Base-by-base conservation (phyloP, 2,888 invertebrate genomes). In the Cyrtodaria siliqua region DNA sequence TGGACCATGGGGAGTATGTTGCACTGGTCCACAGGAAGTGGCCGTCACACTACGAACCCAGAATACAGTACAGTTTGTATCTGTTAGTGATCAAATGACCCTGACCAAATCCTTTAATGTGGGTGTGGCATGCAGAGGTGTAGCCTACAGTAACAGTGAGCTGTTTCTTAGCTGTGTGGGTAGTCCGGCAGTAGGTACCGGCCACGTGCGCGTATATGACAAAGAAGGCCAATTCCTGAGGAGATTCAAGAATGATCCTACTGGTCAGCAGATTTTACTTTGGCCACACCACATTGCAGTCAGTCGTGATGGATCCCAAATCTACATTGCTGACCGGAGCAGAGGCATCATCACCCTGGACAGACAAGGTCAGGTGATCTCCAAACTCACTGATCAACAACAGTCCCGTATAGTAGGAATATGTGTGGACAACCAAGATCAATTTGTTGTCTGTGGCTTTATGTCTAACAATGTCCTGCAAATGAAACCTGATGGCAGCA, bases 391-490 rank as follows among this genome's bases (percentile, higher is more conserved):
- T 12, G n/a, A 53, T 27, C 8, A 6, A 4, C 1, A 26, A 1
- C 27, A 26, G 24, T 8, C 23, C 3, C 16, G 1, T 16, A 23
- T 26, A 26, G 27, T 26, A 53, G 53, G 53, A 53, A 53, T 53
- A 12, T 53, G 53, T 53, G 26, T n/a, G 27, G 27, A 23, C 26
- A 26, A 23, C 27, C 4, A 26, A 26, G 53, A 27, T 2, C 53
- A 26, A 14, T 4, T 53, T n/a, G n/a, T 56, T 38, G 56, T 33
- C n/a, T 56, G 56, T 56, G 38, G 38, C 2, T 16, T 3, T 1
- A 56, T 16, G n/a, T 33, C 18, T 38, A 56, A 56, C 56, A 56
- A 29, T 12, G 38, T 56, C n/a, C n/a, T 38, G 4, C 56, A 33
- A 16, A 1, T 56, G 3, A 33, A 26, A 6, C n/a, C n/a, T 2